Conservation (phyloP, 1,140 invertebrate genomes). For the Bradynema listronoti region DNA sequence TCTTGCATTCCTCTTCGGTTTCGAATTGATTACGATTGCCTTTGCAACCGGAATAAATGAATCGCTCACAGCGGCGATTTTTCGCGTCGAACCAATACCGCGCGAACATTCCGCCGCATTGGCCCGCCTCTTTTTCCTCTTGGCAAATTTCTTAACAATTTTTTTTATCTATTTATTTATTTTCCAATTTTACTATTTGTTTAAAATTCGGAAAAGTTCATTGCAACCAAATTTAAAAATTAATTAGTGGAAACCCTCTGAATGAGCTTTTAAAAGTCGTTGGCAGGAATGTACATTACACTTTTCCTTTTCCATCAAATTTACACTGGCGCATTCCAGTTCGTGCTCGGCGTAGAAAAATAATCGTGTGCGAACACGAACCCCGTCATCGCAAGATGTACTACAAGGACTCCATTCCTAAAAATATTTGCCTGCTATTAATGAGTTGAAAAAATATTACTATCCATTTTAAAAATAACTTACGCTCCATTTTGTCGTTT, state of each 20-base stretch:
- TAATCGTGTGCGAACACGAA: slow-evolving; percentile 60
- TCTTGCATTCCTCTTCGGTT: slow-evolving; percentile 56
- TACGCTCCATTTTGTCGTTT: too few relatives aligned
- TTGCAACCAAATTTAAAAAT: slow-evolving; percentile 9
- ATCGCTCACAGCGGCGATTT: slow-evolving; percentile 63
- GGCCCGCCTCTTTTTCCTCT: slow-evolving; percentile 60
- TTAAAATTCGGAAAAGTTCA: slow-evolving; percentile 1
- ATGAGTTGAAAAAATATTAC: too few relatives aligned
- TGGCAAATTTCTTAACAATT: slow-evolving; percentile 52
- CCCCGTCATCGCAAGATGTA: slow-evolving; percentile 68
- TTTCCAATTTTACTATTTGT: neutral
- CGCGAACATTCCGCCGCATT: slow-evolving; percentile 64
- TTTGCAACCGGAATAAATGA: slow-evolving; percentile 67
- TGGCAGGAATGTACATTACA: slow-evolving; percentile 49
- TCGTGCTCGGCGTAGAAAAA: slow-evolving; percentile 57
- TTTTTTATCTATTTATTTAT: slow-evolving; percentile 9
- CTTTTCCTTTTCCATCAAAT: slow-evolving; percentile 55
- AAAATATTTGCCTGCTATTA: too few relatives aligned
- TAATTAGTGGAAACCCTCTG: slow-evolving; percentile 43
- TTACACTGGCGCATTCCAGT: slow-evolving; percentile 50
- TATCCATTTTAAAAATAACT: too few relatives aligned
- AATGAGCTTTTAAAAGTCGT: slow-evolving; percentile 47
- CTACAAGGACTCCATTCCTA: slow-evolving; percentile 73
- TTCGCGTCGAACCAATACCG: slow-evolving; percentile 64
- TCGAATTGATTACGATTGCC: slow-evolving; percentile 69